These are phyloP conservation scores for Labia minor DNA, from an alignment of 2,888 invertebrate genomes.

Conservation along the genomic window DNA sequence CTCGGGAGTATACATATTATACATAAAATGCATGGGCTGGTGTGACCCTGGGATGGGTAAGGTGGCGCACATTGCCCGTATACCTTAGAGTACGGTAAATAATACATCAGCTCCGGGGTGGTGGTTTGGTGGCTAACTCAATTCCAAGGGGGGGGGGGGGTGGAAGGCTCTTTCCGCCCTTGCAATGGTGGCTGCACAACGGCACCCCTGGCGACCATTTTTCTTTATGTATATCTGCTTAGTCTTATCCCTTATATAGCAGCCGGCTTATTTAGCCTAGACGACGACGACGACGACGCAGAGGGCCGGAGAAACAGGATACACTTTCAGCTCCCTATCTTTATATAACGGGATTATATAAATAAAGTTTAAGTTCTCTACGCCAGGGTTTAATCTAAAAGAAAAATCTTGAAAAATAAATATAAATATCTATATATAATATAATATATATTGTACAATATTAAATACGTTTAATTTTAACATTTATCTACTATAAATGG, in stretches of 20 bases:
- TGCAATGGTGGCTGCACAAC: constrained; percentile 17
- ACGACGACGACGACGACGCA: background rate
- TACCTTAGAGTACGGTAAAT: constrained; percentile 18
- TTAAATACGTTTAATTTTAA: too few species aligned
- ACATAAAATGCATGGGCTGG: too few species aligned
- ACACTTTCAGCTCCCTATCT: background rate
- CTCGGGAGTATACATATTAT: too few species aligned
- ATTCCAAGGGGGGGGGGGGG: constrained; percentile 17
- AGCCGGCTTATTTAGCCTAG: background rate
- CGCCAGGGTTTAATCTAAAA: background rate
- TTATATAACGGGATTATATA: constrained; percentile 7
- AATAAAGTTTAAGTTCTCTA: background rate
- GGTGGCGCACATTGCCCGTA: too few species aligned
- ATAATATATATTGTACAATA: too few species aligned
- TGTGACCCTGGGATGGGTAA: too few species aligned
- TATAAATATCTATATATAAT: too few species aligned
- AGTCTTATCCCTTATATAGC: constrained; percentile 8
- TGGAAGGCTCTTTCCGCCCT: background rate
- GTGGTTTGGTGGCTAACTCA: constrained; percentile 20
- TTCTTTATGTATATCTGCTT: constrained; percentile 25
- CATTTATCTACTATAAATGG: too few species aligned
- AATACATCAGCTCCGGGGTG: constrained; percentile 20
- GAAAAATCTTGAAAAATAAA: background rate
- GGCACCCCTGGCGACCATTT: constrained; percentile 25
- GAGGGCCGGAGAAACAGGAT: too few species aligned